A percentile compares a stretch with the other conserved stretches of the same genome.
phyloP scores from a whole-genome alignment of 2,888 invertebrate genomes.

The Theretra japonica region DNA sequence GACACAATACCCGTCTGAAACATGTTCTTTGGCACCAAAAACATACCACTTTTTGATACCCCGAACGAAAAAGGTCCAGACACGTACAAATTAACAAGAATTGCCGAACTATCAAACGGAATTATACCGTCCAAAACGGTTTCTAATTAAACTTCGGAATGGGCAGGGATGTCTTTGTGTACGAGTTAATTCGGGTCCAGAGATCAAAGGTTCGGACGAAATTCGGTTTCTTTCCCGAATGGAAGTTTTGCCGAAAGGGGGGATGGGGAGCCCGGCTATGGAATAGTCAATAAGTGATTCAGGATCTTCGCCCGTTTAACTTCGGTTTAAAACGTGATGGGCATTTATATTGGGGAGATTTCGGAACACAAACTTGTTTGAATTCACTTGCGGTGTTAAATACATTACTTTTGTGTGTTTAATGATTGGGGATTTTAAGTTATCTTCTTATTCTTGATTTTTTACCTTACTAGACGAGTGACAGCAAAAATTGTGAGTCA shows the following conservation, averaged over 20 bases:
- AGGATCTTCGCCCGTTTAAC: slow-evolving; percentile 69
- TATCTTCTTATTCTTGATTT: background rate
- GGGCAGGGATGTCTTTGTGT: slow-evolving; percentile 77
- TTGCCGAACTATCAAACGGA: slow-evolving; percentile 62
- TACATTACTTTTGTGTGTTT: slow-evolving; percentile 6
- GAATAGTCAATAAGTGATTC: slow-evolving; percentile 71
- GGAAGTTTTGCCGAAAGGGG: slow-evolving; percentile 66
- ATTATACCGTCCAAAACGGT: slow-evolving; percentile 70
- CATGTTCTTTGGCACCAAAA: background rate
- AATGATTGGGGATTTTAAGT: background rate
- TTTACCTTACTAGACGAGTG: background rate
- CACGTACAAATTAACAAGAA: slow-evolving; percentile 47
- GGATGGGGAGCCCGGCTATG: slow-evolving; percentile 57
- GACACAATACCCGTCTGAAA: background rate
- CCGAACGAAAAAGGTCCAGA: slow-evolving; percentile 41
- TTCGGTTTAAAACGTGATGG: slow-evolving; percentile 66
- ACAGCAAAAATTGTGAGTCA: too few relatives aligned
- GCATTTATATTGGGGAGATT: slow-evolving; percentile 45
- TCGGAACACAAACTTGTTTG: background rate
- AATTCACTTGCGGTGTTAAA: background rate
- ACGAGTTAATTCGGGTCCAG: slow-evolving; percentile 72
- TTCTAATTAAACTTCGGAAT: slow-evolving; percentile 79
- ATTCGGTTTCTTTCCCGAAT: slow-evolving; percentile 71
- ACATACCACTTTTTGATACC: slow-evolving; percentile 8
- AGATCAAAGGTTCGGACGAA: slow-evolving; percentile 77